These are phyloP conservation scores for Stylophora pistillata DNA, from an alignment of 64 coral and sea anemone genomes.

Conservation along the genomic window DNA sequence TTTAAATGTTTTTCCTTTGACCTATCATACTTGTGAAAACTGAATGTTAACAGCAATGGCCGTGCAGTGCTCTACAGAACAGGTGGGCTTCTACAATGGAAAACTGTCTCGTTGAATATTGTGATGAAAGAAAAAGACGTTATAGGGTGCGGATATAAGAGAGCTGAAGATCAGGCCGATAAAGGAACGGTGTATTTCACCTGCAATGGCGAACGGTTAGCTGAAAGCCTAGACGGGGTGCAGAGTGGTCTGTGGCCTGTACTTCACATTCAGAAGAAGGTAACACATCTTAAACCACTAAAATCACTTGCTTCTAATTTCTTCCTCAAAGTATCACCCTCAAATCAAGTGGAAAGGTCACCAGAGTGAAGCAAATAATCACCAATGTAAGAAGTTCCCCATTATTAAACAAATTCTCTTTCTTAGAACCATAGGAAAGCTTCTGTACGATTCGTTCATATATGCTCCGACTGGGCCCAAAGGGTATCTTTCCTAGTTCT, in stretches of 20 bases:
- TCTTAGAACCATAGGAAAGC: no score
- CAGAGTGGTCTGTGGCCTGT: slow-evolving; percentile 85
- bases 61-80: slow-evolving; percentile 83
- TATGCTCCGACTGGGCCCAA: no score
- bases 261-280: slow-evolving; percentile 97
- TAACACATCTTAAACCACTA: background rate
- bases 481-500: no score
- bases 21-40: background rate
- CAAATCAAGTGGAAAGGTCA: no score
- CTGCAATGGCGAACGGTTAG: slow-evolving; percentile 78
- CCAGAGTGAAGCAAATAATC: no score
- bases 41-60: slow-evolving; percentile 71
- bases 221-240: slow-evolving; percentile 58
- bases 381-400: no score
- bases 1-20: background rate
- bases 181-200: slow-evolving; percentile 84
- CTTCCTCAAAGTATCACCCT: no score
- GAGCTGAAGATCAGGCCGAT: slow-evolving; percentile 38
- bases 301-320: no score
- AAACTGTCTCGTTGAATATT: slow-evolving; percentile 71
- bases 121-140: slow-evolving; percentile 71
- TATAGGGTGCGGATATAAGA: slow-evolving; percentile 90
- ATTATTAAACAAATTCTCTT: no score
- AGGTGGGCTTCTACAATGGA: slow-evolving; percentile 82
- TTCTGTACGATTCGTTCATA: no score